Percentiles rank a stretch among this genome's conserved stretches.
Conservation (phyloP, 2,888 invertebrate species). For the Leuctra nigra region DNA sequence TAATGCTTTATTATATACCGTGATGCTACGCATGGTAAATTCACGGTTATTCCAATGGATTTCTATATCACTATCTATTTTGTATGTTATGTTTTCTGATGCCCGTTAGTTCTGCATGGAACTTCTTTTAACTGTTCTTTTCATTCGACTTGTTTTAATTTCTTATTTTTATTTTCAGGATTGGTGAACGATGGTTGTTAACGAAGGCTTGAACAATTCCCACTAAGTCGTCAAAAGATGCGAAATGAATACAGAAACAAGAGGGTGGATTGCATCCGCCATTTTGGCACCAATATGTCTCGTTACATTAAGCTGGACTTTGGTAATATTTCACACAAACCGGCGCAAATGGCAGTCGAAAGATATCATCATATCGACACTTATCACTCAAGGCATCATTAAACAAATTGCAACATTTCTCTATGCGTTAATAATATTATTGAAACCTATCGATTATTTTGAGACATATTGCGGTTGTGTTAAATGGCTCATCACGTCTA, state of each 20-base stretch:
- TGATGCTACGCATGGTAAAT: too few species aligned
- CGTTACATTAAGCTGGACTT: conserved; percentile 43
- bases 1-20: too few species aligned
- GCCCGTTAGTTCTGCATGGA: too few species aligned
- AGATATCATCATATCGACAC: conserved; percentile 46
- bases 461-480: conserved; percentile 42
- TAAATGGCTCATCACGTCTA: conserved; percentile 45
- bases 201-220: not conserved
- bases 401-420: conserved; percentile 40
- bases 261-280: conserved; percentile 36
- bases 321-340: conserved; percentile 46
- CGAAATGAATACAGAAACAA: conserved; percentile 23
- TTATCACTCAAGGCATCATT: conserved; percentile 40
- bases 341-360: conserved; percentile 45
- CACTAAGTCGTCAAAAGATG: not conserved
- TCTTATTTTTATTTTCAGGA: not conserved
- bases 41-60: too few species aligned
- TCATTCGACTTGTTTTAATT: not conserved
- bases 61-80: too few species aligned
- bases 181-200: not conserved
- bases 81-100: too few species aligned
- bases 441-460: conserved; percentile 36
- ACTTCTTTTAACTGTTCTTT: too few species aligned
- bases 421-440: conserved; percentile 39
- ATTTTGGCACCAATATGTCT: conserved; percentile 43